Conservation (phyloP, 2,797 vertebrate species). For the Sebastes cheni region DNA sequence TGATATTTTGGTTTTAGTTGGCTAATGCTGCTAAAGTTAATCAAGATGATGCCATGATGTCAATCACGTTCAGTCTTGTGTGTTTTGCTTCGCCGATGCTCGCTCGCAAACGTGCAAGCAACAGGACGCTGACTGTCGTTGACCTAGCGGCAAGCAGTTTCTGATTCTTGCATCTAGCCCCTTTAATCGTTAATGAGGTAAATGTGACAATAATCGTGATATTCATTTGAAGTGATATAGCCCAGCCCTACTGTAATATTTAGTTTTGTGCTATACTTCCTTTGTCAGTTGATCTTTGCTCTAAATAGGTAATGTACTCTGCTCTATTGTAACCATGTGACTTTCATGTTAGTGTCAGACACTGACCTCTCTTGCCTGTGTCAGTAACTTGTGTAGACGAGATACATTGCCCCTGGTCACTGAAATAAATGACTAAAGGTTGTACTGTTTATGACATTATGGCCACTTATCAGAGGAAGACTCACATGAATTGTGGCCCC, state of each 20-base stretch:
- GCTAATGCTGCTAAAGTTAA: no score
- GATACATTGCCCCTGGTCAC: neutral
- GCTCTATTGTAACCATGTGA: neutral
- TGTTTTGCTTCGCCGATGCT: no score
- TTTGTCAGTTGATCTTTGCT: neutral
- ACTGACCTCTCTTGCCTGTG: neutral
- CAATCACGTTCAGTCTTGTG: no score
- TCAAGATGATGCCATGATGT: no score
- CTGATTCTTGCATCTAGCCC: no score
- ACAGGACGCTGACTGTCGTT: no score
- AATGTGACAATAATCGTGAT: neutral
- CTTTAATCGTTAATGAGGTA: neutral
- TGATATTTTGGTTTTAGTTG: no score
- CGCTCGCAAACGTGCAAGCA: no score
- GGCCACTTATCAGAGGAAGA: slow-evolving; percentile 32
- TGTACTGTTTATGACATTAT: neutral
- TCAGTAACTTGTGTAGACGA: neutral
- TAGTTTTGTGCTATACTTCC: neutral
- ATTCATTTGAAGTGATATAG: neutral
- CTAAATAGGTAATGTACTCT: neutral
- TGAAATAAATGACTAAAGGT: neutral
- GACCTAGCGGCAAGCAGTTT: no score
- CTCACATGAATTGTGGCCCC: slow-evolving; percentile 88
- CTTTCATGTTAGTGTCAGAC: neutral
- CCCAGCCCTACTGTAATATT: neutral